phyloP scores from a whole-genome alignment of 1,140 invertebrate genomes.

The Aphelenchoides avenae region DNA sequence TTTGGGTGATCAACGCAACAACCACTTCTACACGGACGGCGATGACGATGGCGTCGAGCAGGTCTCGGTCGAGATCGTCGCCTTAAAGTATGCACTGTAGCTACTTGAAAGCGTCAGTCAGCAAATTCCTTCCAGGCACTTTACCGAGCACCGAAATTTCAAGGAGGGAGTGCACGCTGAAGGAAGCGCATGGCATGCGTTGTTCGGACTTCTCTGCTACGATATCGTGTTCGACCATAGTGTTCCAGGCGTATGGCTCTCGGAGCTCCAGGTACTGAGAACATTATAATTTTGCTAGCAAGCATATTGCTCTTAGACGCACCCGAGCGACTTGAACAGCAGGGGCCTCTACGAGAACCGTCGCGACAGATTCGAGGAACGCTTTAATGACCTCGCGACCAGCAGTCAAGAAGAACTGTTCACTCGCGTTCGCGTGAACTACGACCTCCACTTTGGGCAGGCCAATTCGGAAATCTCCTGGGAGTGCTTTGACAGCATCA shows the following conservation, averaged over 20 bases:
- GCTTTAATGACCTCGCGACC: constrained; percentile 25
- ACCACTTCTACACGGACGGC: constrained; percentile 40
- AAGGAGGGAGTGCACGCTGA: constrained; percentile 40
- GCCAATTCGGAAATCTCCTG: constrained; percentile 38
- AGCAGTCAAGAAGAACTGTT: constrained; percentile 12
- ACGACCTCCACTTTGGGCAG: constrained; percentile 12
- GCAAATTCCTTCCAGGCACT: too few species aligned
- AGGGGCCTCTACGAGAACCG: constrained; percentile 34
- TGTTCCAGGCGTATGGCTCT: constrained; percentile 36
- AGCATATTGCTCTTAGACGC: constrained; percentile 19
- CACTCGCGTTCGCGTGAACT: constrained; percentile 20
- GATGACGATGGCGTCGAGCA: constrained; percentile 1
- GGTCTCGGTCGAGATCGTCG: constrained; percentile 42
- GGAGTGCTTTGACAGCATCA: constrained; percentile 15
- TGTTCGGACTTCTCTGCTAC: constrained; percentile 46
- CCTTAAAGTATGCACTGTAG: too few species aligned
- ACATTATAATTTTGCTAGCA: constrained; percentile 11
- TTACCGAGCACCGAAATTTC: constrained; percentile 32
- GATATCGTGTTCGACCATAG: constrained; percentile 37
- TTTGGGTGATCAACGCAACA: constrained; percentile 44
- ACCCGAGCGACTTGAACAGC: constrained; percentile 41
- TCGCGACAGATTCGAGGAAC: constrained; percentile 32
- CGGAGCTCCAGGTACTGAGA: constrained; percentile 38
- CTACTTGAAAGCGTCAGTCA: too few species aligned
- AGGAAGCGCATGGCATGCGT: constrained; percentile 38